These are phyloP conservation scores for Trachelus stipa DNA, from an alignment of 2,888 invertebrate genomes.

Conservation along the genomic window DNA sequence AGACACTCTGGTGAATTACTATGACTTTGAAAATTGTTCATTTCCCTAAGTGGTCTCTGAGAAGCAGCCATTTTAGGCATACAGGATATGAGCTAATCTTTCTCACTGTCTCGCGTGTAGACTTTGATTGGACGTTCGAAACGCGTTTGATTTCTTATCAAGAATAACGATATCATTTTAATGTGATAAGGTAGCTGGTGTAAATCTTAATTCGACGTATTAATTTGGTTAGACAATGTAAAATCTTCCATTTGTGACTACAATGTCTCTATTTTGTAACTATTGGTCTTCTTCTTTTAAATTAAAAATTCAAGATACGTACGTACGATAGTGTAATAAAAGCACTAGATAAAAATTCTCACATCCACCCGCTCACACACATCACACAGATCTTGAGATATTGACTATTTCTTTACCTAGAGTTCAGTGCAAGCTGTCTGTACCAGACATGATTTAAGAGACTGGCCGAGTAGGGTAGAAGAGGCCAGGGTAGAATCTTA, in stretches of 20 bases:
- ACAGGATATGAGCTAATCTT: slow-evolving; percentile 25
- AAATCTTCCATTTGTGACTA: not conserved
- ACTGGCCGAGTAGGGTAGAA: slow-evolving; percentile 60
- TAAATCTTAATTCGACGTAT: not conserved
- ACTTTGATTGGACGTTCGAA: slow-evolving; percentile 13
- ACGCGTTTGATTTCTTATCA: not conserved
- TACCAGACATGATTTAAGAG: slow-evolving; percentile 62
- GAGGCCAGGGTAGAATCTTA: slow-evolving; percentile 60
- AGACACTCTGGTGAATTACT: not conserved
- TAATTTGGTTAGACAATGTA: not conserved
- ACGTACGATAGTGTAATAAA: not conserved
- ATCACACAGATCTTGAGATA: not conserved
- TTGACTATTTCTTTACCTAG: slow-evolving; percentile 20
- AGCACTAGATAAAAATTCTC: not conserved
- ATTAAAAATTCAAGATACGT: not conserved
- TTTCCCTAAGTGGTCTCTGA: slow-evolving; percentile 20
- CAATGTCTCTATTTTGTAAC: not conserved
- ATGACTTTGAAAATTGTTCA: slow-evolving; percentile 14
- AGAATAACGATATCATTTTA: slow-evolving; percentile 1
- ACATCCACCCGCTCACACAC: not conserved
- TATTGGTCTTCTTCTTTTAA: not conserved
- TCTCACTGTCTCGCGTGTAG: slow-evolving; percentile 19
- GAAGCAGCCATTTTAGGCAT: not conserved
- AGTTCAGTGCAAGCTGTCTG: slow-evolving; percentile 56
- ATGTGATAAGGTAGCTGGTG: not conserved